These are phyloP conservation scores for Dasyurus viverrinus DNA, from an alignment of 2,113 vertebrate species.

Conservation along the genomic window DNA sequence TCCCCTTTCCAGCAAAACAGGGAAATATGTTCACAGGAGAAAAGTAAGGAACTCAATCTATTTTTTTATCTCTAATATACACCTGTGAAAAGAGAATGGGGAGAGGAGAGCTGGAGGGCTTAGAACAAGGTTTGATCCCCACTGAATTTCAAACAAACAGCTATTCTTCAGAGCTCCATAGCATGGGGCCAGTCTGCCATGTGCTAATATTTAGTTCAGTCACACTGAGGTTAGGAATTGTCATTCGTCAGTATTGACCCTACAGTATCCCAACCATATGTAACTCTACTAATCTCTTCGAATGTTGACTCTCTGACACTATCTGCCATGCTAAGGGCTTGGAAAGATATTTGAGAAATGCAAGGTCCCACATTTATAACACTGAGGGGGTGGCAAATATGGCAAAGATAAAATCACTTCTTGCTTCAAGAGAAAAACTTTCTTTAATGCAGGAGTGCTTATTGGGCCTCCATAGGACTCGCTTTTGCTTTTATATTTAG, in stretches of 20 bases:
- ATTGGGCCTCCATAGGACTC: not conserved
- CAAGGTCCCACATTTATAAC: conserved; percentile 44
- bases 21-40: conserved; percentile 58
- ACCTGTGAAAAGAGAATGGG: conserved; percentile 74
- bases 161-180: conserved; percentile 71
- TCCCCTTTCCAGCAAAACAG: conserved; percentile 67
- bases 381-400: not conserved
- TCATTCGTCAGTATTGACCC: conserved; percentile 56
- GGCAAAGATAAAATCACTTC: not conserved
- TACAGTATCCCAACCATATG: conserved; percentile 66
- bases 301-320: not conserved
- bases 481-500: not conserved
- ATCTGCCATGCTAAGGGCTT: conserved; percentile 26
- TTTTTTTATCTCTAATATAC: conserved; percentile 70
- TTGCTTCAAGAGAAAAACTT: conserved; percentile 45
- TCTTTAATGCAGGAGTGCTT: conserved; percentile 43
- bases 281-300: conserved; percentile 47
- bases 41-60: conserved; percentile 69
- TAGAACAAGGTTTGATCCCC: conserved; percentile 70
- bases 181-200: conserved; percentile 64
- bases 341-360: conserved; percentile 34
- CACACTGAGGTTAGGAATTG: conserved; percentile 71
- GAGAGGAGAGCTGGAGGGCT: conserved; percentile 67
- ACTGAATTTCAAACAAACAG: conserved; percentile 78
- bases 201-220: conserved; percentile 62